Evolutionary conservation across 2,797 vertebrate species (phyloP), one percentile per base, ranked within the genome.

Genomic region (Parauchenoglanis ngamensis): DNA sequence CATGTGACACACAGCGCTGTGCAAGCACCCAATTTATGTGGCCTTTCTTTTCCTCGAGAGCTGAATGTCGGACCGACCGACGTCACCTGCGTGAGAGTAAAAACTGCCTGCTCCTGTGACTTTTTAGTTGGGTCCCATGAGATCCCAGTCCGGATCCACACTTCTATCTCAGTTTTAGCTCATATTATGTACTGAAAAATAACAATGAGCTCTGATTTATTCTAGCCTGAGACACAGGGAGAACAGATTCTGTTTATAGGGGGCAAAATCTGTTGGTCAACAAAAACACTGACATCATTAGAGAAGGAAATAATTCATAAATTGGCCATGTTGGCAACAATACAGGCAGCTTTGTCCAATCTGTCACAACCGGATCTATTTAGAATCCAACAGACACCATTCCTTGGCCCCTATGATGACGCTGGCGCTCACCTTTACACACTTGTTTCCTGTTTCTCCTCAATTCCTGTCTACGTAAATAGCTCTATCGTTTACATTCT

Each of bases 201-300:
- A 6, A 57, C 31, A 59, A 59, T 21, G 11, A 79, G 77, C 7
- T 73, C 40, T 52, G 25, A 77, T 77, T 77, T 8, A 63, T n/a
- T 63, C 40, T 63, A 49, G 65, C 25, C 46, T 40, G 19, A 68
- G n/a, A 54, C n/a, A 49, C 35, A 12, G 8, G n/a, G 35, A 59
- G 3, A 61, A 63, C 78, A 83, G 63, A 83, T 83, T 67, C 8
- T 82, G 80, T 82, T 67, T 52, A 49, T 21, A 57, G 17, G 23
- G 12, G 15, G 40, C 59, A 65, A 63, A 81, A 49, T 63, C 59
- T 81, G 79, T 46, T 65, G 57, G 25, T 46, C 79, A 49, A 65
- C 57, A 81, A 63, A 63, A 46, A 46, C 57, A 63, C 11, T 59
- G 35, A 57, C 19, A 25, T 59, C 35, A 44, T 80, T 61, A 80